Evolutionary conservation across 2,797 vertebrate species (phyloP).

Genomic region (Menidia menidia): DNA sequence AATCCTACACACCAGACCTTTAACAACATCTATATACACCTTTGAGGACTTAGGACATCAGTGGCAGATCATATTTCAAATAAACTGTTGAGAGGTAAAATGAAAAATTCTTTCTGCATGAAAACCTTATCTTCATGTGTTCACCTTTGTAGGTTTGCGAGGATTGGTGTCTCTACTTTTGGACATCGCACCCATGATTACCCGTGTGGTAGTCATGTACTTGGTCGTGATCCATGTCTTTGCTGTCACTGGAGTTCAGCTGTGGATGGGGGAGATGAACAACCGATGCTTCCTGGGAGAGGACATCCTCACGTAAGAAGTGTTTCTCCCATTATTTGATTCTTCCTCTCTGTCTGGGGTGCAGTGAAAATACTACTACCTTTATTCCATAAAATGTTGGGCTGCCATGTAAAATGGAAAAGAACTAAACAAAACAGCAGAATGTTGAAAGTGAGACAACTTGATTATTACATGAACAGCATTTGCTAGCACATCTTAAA

Average conservation of each 20-base stretch:
- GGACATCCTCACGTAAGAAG: slow-evolving; percentile 81
- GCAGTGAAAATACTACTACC: neutral
- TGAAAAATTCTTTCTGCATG: rapidly evolving
- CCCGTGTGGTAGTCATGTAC: slow-evolving; percentile 89
- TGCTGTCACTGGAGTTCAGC: slow-evolving; percentile 89
- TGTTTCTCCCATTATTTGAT: neutral
- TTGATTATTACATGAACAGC: too few species aligned
- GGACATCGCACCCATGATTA: slow-evolving; percentile 91
- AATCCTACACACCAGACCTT: too few species aligned
- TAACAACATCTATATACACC: too few species aligned
- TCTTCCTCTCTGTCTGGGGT: neutral
- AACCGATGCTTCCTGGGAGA: slow-evolving; percentile 91
- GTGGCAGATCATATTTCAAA: too few species aligned
- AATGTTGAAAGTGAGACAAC: too few species aligned
- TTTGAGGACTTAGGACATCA: too few species aligned
- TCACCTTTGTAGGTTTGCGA: slow-evolving; percentile 84
- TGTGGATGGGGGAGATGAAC: slow-evolving; percentile 90
- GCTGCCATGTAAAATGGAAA: too few species aligned
- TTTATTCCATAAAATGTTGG: too few species aligned
- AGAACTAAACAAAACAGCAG: too few species aligned
- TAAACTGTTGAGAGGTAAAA: neutral
- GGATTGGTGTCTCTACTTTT: slow-evolving; percentile 89
- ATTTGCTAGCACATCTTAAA: too few species aligned
- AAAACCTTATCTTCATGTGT: neutral
- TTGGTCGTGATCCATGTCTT: slow-evolving; percentile 94